Conservation (phyloP, 2,888 invertebrate genomes). For the Pherbina coryleti region DNA sequence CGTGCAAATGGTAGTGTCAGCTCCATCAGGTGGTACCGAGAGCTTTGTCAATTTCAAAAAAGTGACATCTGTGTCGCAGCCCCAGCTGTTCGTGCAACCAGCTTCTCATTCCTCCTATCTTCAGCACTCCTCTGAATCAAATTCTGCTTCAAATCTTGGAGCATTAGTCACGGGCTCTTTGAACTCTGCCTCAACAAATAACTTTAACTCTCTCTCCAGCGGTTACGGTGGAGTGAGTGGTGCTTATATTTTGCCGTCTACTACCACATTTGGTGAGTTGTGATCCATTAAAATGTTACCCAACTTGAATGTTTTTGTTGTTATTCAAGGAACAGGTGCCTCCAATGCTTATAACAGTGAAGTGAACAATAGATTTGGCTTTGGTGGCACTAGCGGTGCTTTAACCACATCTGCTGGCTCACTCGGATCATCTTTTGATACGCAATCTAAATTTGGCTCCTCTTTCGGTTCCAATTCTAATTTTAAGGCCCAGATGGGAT, state of each 20-base stretch:
- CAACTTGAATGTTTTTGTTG: not conserved
- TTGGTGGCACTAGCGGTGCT: constrained; percentile 36
- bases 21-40: constrained; percentile 53
- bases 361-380: not conserved
- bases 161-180: constrained; percentile 45
- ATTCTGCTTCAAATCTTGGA: constrained; percentile 42
- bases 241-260: not conserved
- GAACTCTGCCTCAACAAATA: constrained; percentile 12
- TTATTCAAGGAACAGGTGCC: constrained; percentile 24
- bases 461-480: constrained; percentile 48
- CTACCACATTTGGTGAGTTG: not conserved
- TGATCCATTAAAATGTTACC: not conserved
- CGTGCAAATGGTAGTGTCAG: constrained; percentile 34
- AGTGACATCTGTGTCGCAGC: constrained; percentile 52
- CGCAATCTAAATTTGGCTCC: constrained; percentile 47
- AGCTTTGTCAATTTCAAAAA: constrained; percentile 51
- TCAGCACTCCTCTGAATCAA: constrained; percentile 41
- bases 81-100: constrained; percentile 46
- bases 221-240: not conserved
- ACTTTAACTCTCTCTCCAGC: not conserved
- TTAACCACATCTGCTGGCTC: constrained; percentile 42
- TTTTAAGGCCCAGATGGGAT: constrained; percentile 45
- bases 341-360: constrained; percentile 4
- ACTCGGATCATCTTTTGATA: constrained; percentile 39
- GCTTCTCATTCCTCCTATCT: constrained; percentile 46